Evolutionary conservation across 2,113 vertebrate species (phyloP).

Genomic region (Spheniscus mendiculus): DNA sequence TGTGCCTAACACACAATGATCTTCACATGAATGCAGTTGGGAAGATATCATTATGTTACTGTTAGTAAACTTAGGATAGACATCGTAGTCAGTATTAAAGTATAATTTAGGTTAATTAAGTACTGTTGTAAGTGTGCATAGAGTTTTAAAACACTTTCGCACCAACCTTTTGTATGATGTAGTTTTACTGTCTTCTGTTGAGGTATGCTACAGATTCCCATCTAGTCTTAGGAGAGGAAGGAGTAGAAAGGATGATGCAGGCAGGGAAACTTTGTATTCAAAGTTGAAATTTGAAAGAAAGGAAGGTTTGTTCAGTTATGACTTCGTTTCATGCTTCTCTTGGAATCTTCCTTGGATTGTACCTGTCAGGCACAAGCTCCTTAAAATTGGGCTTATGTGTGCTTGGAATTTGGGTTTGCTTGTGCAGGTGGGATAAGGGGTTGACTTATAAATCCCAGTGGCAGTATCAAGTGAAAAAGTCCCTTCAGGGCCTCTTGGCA

Average conservation of each 20-base stretch:
- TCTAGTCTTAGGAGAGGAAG: neutral
- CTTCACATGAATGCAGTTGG: neutral
- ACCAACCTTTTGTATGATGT: neutral
- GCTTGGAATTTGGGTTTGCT: neutral
- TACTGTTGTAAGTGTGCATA: neutral
- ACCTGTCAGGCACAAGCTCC: neutral
- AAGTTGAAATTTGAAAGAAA: neutral
- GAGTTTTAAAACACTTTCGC: neutral
- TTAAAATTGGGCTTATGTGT: neutral
- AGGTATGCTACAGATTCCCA: neutral
- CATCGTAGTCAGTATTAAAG: neutral
- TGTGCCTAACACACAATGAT: neutral
- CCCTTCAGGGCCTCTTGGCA: neutral
- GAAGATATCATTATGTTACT: neutral
- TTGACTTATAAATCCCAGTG: slow-evolving; percentile 5
- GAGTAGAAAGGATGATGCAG: neutral
- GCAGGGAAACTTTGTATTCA: neutral
- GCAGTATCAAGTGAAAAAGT: neutral
- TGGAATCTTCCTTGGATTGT: neutral
- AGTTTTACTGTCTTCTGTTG: neutral
- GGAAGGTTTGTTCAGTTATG: neutral
- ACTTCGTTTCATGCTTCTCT: neutral
- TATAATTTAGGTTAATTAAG: neutral
- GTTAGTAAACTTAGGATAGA: neutral
- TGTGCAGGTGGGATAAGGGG: neutral